These are phyloP conservation scores for Lysandra coridon DNA, from an alignment of 2,888 invertebrate genomes.

Conservation along the genomic window DNA sequence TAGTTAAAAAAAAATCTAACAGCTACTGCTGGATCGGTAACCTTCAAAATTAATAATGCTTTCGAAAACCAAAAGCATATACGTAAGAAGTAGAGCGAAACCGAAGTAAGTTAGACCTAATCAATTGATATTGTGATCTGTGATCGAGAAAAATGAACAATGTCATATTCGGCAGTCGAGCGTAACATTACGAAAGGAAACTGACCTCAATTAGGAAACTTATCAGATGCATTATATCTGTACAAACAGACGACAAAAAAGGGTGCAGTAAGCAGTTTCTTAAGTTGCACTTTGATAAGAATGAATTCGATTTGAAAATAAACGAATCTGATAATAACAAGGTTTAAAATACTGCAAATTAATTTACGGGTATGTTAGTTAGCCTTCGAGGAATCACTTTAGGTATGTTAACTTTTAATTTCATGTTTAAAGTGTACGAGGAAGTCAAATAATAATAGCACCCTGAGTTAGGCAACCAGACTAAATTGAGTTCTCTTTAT, in stretches of 20 bases:
- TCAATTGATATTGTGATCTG: slow-evolving; percentile 17
- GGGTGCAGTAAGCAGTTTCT: not conserved
- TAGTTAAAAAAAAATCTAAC: not conserved
- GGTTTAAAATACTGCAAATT: not conserved
- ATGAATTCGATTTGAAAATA: not conserved
- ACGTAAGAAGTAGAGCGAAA: not conserved
- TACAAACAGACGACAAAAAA: slow-evolving; percentile 14
- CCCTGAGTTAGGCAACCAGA: not conserved
- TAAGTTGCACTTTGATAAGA: not conserved
- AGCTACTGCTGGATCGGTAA: not conserved
- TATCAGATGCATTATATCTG: slow-evolving; percentile 28
- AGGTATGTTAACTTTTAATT: not conserved
- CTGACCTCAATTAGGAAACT: slow-evolving; percentile 33
- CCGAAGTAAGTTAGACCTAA: slow-evolving; percentile 14
- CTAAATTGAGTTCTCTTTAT: not conserved
- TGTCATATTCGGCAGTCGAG: slow-evolving; percentile 31
- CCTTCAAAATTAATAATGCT: not conserved
- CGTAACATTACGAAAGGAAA: slow-evolving; percentile 28
- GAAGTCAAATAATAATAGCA: not conserved
- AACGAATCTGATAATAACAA: not conserved
- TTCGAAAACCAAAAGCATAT: not conserved
- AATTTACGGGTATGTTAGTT: not conserved
- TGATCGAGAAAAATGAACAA: slow-evolving; percentile 30
- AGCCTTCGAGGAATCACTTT: too few relatives aligned
- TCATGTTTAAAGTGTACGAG: not conserved